Evolutionary conservation across 2,888 invertebrate species (phyloP), one percentile per base, ranked within the genome.

Genomic region (Drosophila nigricruria): DNA sequence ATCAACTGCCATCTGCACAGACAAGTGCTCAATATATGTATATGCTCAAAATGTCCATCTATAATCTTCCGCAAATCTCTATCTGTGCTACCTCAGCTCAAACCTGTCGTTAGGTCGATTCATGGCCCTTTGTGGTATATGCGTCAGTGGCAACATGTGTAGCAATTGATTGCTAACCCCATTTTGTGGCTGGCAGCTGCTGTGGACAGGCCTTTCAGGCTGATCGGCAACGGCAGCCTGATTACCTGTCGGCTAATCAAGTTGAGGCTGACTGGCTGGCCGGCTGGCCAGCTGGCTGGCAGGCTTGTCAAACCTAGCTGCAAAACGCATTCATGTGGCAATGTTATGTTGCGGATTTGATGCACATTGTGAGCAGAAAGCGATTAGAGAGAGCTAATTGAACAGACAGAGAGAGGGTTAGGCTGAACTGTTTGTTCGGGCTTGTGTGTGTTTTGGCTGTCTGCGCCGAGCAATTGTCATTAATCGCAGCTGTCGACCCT

Each of bases 91-190:
- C 23, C 38, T 20, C 14, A 34, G 20, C 34, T 12, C 27, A 53
- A 18, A 5, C 18, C 62, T 64, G 65, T 66, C 63, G 52, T 12
- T 38, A 62, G 68, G 69, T 52, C 34, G 65, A 50, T 58, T 70
- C 67, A 70, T 64, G 66, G 57, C 63, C 69, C 70, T 80, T 80
- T 74, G 58, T 68, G 70, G 70, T 47, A 64, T 50, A 18, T 18
- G 45, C 60, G 59, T 77, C 73, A 82, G 70, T 72, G 66, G 66
- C 54, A 77, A 58, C 66, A 69, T 73, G 71, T 61, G 70, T 60
- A 32, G 64, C 79, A 82, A 85, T 79, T 88, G 82, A 83, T 82
- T 82, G 80, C 71, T 52, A 56, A 65, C 60, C 52, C 49, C 58
- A 68, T 79, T 71, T 65, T 64, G 50, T 56, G 25, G 12, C 54